These are phyloP conservation scores for Mystacides longicornis DNA, from an alignment of 2,888 invertebrate species.

Conservation along the genomic window DNA sequence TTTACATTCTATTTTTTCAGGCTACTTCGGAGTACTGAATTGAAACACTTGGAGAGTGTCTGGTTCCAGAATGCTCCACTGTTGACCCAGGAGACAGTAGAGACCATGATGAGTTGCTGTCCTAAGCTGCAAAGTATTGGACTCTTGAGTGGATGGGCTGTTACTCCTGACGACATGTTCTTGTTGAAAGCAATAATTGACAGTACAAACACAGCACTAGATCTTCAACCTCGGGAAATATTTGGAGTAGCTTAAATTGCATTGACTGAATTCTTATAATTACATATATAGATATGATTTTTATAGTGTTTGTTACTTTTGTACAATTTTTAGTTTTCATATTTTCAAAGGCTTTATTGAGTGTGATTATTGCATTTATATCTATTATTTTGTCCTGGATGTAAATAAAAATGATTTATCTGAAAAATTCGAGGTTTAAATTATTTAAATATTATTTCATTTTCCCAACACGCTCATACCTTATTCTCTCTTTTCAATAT, in stretches of 20 bases:
- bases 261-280: no score
- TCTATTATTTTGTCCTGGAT: no score
- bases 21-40: constrained; percentile 57
- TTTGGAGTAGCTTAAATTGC: constrained; percentile 24
- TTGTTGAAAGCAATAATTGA: constrained; percentile 56
- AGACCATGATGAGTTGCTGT: constrained; percentile 59
- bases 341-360: no score
- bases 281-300: no score
- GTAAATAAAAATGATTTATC: no score
- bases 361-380: no score
- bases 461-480: no score
- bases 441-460: no score
- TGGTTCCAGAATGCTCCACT: constrained; percentile 64
- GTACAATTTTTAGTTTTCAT: no score
- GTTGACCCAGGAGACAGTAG: constrained; percentile 54
- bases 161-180: constrained; percentile 60
- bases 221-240: constrained; percentile 54
- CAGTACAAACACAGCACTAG: constrained; percentile 58
- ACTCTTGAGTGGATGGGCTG: constrained; percentile 60
- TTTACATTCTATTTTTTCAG: constrained; percentile 35
- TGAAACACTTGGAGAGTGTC: constrained; percentile 55
- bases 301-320: no score
- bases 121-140: constrained; percentile 59
- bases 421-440: no score
- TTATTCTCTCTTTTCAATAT: no score